Evolutionary conservation across 2,888 invertebrate genomes (phyloP).

Genomic region (Pemphredon lugubris): DNA sequence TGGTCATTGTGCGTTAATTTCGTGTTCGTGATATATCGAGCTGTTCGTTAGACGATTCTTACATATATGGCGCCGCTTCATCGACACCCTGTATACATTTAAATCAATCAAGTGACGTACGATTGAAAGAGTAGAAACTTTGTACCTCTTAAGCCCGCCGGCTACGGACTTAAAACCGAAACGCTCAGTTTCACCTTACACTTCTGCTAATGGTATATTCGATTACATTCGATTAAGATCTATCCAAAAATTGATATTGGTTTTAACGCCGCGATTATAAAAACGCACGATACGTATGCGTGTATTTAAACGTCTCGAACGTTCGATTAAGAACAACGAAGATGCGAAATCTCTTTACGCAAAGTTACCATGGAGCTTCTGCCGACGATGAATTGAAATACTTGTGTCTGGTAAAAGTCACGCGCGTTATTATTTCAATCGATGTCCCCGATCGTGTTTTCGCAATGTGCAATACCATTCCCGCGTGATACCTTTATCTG

Average conservation of each 20-base stretch:
- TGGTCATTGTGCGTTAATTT: conserved; percentile 55
- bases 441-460: too few relatives aligned
- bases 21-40: conserved; percentile 6
- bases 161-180: too few relatives aligned
- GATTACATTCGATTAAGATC: background rate
- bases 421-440: too few relatives aligned
- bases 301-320: background rate
- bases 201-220: background rate
- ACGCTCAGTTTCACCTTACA: too few relatives aligned
- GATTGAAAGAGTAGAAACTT: too few relatives aligned
- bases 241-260: too few relatives aligned
- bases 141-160: too few relatives aligned
- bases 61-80: background rate
- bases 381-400: background rate
- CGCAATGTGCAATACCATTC: too few relatives aligned
- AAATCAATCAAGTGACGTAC: background rate
- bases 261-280: background rate
- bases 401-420: too few relatives aligned
- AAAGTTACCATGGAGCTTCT: background rate
- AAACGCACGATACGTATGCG: background rate
- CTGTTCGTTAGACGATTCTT: too few relatives aligned
- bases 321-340: background rate
- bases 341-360: background rate
- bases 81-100: background rate
- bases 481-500: too few relatives aligned